Evolutionary conservation across 2,797 vertebrate species (phyloP).

Genomic region (Pelodytes ibericus): DNA sequence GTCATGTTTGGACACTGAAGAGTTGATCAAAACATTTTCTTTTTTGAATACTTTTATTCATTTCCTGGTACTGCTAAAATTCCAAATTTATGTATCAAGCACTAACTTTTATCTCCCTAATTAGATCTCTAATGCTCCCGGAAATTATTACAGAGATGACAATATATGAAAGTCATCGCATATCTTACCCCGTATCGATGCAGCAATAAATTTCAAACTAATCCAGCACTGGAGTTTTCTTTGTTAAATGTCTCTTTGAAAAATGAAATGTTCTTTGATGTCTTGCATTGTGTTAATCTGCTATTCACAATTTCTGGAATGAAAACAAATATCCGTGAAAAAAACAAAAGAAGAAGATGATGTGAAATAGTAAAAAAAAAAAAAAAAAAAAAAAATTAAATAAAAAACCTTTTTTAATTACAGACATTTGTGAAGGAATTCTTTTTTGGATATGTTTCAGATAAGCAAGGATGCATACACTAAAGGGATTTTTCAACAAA

Average conservation of each 20-base stretch:
- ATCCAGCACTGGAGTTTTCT: slow-evolving; percentile 26
- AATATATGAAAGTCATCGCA: slow-evolving; percentile 24
- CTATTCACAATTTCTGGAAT: no score
- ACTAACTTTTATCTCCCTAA: slow-evolving; percentile 45
- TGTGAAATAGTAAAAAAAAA: no score
- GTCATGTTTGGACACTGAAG: slow-evolving; percentile 45
- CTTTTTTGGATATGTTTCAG: no score
- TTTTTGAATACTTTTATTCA: slow-evolving; percentile 21
- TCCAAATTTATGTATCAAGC: slow-evolving; percentile 27
- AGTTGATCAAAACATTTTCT: slow-evolving; percentile 24
- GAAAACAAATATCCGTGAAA: no score
- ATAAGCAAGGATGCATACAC: no score
- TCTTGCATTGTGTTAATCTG: no score
- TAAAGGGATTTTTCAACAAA: no score
- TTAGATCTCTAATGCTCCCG: slow-evolving; percentile 40
- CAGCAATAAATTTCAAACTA: slow-evolving; percentile 56
- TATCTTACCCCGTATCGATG: slow-evolving; percentile 12
- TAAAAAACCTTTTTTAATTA: no score
- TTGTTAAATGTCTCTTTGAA: neutral
- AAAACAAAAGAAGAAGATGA: no score
- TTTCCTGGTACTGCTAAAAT: slow-evolving; percentile 14
- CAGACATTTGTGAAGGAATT: no score
- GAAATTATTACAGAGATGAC: slow-evolving; percentile 37
- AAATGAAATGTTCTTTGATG: slow-evolving; percentile 57
- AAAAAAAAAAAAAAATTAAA: no score